Base-by-base conservation (phyloP, 2,797 vertebrate species). In the Delichon dasypus region DNA sequence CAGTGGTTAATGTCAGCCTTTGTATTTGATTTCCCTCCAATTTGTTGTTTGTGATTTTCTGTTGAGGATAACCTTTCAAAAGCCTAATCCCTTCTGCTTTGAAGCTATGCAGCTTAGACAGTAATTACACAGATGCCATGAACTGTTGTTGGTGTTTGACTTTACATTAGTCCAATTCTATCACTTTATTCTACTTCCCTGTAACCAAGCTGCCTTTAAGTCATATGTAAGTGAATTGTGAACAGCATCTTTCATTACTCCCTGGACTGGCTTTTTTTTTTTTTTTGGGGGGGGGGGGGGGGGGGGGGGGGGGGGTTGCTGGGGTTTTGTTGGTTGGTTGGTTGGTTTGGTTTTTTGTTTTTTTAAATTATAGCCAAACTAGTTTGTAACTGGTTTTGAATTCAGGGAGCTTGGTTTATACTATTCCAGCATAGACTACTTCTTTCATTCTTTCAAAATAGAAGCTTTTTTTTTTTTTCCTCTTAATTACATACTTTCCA, bases 41-140 rank as follows among this genome's bases (percentile, higher is more conserved):
- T 70, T 80, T 83, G 23, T 72, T 75, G 40, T 32, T 84, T 91
- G 32, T 16, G 21, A 61, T 81, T 94, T 85, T 68, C 83, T 55
- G 71, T 65, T 65, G 57, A 85, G 70, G 34, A 80, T 75, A 92
- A 83, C 26, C n/a, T 92, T 89, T 88, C 78, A 83, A 77, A 94
- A 72, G 32, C 45, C 65, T 85, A 77, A 95, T 64, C 50, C 20
- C 29, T 80, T 55, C 45, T 53, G 25, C 36, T 92, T 85, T 4
- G 2, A 79, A 89, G 48, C 36, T 82, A 7, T 48, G 26, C 34
- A 80, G 51, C 55, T 91, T 77, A 58, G 50, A 65, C 34, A 88
- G 61, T 40, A 77, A 78, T 88, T 91, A 88, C 30, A 75, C 45
- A 83, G 47, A 27, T 79, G 57, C 23, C 57, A 54, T 27, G 32